phyloP scores from a whole-genome alignment of 2,888 invertebrate species.

The Opisthograptis luteolata region DNA sequence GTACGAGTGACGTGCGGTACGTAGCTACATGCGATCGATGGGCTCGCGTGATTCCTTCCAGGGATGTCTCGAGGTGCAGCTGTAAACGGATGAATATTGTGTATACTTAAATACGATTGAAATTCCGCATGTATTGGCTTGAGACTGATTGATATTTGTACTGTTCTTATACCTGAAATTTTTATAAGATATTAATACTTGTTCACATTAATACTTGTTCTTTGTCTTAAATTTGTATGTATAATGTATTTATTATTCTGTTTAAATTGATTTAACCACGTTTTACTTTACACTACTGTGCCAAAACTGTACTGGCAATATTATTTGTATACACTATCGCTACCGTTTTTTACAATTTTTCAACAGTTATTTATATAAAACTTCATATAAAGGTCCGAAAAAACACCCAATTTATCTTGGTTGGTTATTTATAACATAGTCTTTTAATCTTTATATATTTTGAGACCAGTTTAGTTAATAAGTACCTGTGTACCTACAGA shows the following conservation, averaged over 20 bases:
- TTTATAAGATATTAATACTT: constrained; percentile 53
- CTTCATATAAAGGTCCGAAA: background rate
- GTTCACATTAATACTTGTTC: constrained; percentile 36
- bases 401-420: background rate
- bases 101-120: constrained; percentile 57
- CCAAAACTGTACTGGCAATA: constrained; percentile 49
- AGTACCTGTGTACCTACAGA: background rate
- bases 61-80: constrained; percentile 26
- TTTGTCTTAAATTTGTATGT: constrained; percentile 43
- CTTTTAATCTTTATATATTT: background rate
- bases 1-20: background rate
- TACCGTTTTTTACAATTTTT: background rate
- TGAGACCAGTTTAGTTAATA: constrained; percentile 2
- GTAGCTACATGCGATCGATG: constrained; percentile 23
- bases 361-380: background rate
- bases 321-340: constrained; percentile 2
- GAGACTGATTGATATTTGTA: constrained; percentile 76
- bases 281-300: constrained; percentile 43
- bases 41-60: constrained; percentile 6
- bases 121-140: constrained; percentile 67
- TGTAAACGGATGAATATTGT: constrained; percentile 42
- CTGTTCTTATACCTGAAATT: constrained; percentile 62
- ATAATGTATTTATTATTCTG: constrained; percentile 25
- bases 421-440: background rate
- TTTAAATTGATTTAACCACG: constrained; percentile 24